phyloP scores from a whole-genome alignment of 2,888 invertebrate species.

The Drosophila diplacantha region DNA sequence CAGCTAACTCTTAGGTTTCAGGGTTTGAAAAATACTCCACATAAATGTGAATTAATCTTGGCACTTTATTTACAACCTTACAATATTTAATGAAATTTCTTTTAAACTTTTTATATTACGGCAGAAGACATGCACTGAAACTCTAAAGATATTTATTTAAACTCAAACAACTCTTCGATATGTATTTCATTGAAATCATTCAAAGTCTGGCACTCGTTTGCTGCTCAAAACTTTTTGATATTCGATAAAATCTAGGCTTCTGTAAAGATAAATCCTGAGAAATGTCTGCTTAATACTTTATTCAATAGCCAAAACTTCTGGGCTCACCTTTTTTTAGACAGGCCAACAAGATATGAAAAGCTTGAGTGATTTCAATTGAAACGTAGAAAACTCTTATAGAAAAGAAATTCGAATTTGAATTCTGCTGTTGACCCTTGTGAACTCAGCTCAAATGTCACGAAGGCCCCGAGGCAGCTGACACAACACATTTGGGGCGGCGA shows the following conservation, averaged over 20 bases:
- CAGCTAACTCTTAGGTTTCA: not conserved
- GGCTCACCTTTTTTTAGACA: conserved; percentile 1
- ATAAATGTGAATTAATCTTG: not conserved
- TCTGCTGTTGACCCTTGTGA: conserved; percentile 17
- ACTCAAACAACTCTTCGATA: not conserved
- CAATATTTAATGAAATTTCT: not conserved
- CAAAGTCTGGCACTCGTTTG: conserved; percentile 2
- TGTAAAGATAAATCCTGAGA: conserved; percentile 1
- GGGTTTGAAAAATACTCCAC: not conserved
- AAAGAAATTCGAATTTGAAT: conserved; percentile 10
- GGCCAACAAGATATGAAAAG: conserved; percentile 5
- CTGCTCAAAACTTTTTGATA: conserved; percentile 5
- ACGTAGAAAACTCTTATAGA: conserved; percentile 15
- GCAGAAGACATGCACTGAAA: not conserved
- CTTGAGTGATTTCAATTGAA: conserved; percentile 27
- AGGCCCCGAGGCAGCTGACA: conserved; percentile 15
- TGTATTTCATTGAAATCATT: not conserved
- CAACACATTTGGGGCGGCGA: conserved; percentile 1
- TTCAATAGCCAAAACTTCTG: conserved; percentile 9
- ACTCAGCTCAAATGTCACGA: conserved; percentile 20
- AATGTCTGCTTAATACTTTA: conserved; percentile 6
- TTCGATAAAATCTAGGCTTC: conserved; percentile 3
- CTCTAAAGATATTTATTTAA: not conserved
- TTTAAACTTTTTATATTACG: not conserved
- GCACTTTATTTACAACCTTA: too few relatives aligned